These are phyloP conservation scores for Henricia sp. DNA, from an alignment of 53 echinoderm and acorn worm genomes.

Conservation along the genomic window DNA sequence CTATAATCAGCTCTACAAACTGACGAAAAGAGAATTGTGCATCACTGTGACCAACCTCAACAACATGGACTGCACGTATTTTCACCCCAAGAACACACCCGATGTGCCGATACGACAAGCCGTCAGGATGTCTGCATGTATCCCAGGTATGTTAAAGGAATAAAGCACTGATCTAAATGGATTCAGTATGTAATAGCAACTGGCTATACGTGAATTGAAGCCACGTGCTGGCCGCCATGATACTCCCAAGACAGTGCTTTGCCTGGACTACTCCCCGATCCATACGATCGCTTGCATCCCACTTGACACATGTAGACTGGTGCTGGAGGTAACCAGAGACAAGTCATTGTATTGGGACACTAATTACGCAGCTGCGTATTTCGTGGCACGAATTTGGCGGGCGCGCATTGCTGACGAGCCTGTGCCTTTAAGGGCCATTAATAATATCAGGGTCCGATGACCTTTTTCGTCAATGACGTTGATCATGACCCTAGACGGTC, in stretches of 20 bases:
- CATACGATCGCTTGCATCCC: too few relatives aligned
- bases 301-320: too few relatives aligned
- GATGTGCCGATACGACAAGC: conserved; percentile 82
- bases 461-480: not conserved
- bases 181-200: too few relatives aligned
- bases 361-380: not conserved
- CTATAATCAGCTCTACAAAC: conserved; percentile 58
- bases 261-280: too few relatives aligned
- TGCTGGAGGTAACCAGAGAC: too few relatives aligned
- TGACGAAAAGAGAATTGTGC: conserved; percentile 79
- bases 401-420: too few relatives aligned
- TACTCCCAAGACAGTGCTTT: too few relatives aligned
- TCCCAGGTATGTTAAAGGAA: conserved; percentile 74
- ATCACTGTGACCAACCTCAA: conserved; percentile 84
- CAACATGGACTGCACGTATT: conserved; percentile 79
- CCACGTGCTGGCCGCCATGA: too few relatives aligned
- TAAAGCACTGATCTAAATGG: not conserved
- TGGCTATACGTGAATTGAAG: too few relatives aligned
- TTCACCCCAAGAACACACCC: conserved; percentile 89
- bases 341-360: not conserved
- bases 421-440: not conserved
- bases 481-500: not conserved
- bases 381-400: too few relatives aligned
- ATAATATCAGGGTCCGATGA: not conserved
- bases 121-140: conserved; percentile 83